Conservation (phyloP, 2,113 vertebrate genomes). For the Serinus canaria region DNA sequence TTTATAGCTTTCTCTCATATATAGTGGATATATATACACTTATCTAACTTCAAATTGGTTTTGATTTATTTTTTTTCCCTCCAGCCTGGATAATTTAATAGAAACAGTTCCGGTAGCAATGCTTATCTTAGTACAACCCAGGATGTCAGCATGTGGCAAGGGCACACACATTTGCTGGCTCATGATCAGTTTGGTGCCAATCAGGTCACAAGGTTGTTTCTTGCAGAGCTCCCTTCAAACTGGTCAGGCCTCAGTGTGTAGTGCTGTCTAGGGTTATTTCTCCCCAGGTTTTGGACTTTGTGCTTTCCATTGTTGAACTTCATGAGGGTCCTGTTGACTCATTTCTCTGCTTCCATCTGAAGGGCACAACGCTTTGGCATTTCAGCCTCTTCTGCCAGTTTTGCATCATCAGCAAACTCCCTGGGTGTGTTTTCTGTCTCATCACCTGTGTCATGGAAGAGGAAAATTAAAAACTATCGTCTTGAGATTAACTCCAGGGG, state of each 20-base stretch:
- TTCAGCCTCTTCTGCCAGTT: neutral
- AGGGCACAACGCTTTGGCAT: neutral
- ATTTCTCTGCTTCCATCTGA: neutral
- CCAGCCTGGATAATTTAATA: neutral
- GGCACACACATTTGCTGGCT: accelerated
- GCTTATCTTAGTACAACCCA: neutral
- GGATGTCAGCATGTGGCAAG: neutral
- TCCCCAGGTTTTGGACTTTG: neutral
- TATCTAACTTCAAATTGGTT: neutral
- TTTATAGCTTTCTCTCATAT: neutral
- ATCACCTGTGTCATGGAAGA: neutral
- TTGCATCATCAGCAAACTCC: neutral
- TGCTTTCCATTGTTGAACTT: neutral
- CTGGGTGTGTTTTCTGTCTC: neutral
- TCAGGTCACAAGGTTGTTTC: neutral
- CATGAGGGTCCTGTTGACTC: neutral
- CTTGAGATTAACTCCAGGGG: neutral
- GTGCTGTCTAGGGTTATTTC: neutral
- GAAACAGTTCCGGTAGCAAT: neutral
- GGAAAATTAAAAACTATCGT: neutral
- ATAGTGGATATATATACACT: neutral
- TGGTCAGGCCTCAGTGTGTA: neutral
- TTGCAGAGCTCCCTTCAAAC: neutral
- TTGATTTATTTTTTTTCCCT: neutral
- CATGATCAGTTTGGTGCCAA: neutral